Percentiles rank a stretch among this genome's conserved stretches.
phyloP scores from a whole-genome alignment of 2,797 vertebrate genomes.

The Lepilemur ruficaudatus region DNA sequence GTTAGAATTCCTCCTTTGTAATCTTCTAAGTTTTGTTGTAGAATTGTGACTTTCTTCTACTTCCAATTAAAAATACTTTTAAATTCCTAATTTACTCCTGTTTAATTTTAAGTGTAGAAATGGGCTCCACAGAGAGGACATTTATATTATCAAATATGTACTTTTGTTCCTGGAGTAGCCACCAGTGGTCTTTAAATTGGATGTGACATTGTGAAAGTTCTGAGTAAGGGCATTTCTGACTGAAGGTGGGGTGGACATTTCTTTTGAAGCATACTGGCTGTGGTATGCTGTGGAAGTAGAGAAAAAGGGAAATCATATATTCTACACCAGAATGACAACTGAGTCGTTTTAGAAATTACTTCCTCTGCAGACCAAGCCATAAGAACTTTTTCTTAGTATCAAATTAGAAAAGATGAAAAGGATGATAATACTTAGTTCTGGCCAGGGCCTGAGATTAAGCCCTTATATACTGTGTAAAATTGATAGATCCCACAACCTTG shows the following conservation, averaged over 20 bases:
- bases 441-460: background rate
- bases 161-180: background rate
- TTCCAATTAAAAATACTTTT: background rate
- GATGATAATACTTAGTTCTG: background rate
- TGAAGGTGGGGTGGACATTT: background rate
- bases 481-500: background rate
- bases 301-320: background rate
- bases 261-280: background rate
- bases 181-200: background rate
- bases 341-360: background rate
- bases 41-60: background rate
- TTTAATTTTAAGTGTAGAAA: background rate
- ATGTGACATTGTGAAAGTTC: background rate
- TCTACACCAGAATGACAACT: background rate
- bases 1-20: background rate
- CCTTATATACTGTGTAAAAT: accelerated
- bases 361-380: background rate
- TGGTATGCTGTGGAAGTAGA: background rate
- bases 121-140: background rate
- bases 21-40: background rate
- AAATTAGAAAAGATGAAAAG: background rate
- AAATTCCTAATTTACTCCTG: background rate
- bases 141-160: background rate
- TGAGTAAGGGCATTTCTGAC: background rate
- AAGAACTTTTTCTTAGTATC: background rate